Conservation (phyloP, 2,113 vertebrate genomes). For the Polyodon spathula region DNA sequence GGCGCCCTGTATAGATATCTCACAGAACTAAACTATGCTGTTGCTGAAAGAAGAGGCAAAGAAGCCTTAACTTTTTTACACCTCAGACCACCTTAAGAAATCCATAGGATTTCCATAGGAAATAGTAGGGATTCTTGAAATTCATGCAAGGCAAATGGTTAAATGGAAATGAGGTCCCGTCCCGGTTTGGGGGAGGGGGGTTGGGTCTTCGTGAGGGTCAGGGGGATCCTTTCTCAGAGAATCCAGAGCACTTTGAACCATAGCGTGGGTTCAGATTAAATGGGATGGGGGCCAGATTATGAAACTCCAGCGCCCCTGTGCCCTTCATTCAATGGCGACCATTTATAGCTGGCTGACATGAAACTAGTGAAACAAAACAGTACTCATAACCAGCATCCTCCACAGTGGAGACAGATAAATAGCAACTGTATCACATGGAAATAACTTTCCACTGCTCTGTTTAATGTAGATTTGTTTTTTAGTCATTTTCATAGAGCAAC, state of each 20-base stretch:
- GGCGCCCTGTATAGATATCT: not conserved
- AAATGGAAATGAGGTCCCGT: not conserved
- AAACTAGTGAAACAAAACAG: no score
- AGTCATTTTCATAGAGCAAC: no score
- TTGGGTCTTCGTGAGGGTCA: constrained; percentile 10
- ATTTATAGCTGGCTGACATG: no score
- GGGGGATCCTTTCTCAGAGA: not conserved
- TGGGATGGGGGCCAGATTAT: not conserved
- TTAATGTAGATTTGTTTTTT: no score
- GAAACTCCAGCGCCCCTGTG: not conserved
- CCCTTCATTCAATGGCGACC: not conserved
- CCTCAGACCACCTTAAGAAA: constrained; percentile 1
- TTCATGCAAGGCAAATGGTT: constrained; percentile 13
- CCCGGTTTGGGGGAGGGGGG: not conserved
- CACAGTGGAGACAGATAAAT: no score
- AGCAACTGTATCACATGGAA: no score
- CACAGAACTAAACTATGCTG: not conserved
- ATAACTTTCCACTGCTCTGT: no score
- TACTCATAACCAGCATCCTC: no score
- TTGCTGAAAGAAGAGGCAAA: constrained; percentile 1
- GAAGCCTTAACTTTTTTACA: constrained; percentile 6
- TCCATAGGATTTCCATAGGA: constrained; percentile 19
- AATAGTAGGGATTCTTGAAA: constrained; percentile 20
- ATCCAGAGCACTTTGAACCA: not conserved
- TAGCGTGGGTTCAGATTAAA: not conserved